Conservation (phyloP, 2,113 vertebrate genomes). For the Microcebus ravelobensis region DNA sequence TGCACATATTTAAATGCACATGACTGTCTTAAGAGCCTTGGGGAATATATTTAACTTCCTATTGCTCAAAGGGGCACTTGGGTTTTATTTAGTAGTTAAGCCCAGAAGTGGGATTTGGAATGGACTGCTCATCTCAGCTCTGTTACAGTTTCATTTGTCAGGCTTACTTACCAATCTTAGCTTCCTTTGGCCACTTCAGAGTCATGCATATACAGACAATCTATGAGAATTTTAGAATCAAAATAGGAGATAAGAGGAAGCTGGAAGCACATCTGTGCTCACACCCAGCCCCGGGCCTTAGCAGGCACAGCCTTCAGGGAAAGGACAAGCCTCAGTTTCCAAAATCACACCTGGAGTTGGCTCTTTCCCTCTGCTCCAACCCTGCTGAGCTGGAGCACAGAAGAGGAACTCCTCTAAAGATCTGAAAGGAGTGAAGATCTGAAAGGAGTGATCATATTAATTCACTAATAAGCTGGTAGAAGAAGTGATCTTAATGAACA, state of each 20-base stretch:
- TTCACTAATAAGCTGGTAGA: background rate
- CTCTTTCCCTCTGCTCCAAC: background rate
- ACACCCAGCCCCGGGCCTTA: background rate
- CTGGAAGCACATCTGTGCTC: background rate
- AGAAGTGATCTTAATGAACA: background rate
- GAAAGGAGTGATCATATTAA: background rate
- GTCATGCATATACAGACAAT: background rate
- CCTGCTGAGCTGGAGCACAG: too few relatives aligned
- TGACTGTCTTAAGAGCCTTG: background rate
- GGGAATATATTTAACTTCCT: background rate
- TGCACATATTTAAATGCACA: background rate
- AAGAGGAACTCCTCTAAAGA: background rate
- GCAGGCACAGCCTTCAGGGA: rapidly evolving
- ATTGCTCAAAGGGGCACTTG: background rate
- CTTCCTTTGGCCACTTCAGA: background rate
- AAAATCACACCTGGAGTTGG: background rate
- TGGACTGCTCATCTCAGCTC: background rate
- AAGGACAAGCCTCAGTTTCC: rapidly evolving
- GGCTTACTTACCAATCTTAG: background rate
- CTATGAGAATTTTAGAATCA: background rate
- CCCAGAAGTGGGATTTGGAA: background rate
- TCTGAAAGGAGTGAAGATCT: background rate
- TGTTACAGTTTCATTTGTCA: background rate
- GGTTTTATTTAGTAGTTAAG: background rate
- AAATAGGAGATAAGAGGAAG: background rate